Conservation (phyloP, 1,140 invertebrate species). For the Megathymus violae region DNA sequence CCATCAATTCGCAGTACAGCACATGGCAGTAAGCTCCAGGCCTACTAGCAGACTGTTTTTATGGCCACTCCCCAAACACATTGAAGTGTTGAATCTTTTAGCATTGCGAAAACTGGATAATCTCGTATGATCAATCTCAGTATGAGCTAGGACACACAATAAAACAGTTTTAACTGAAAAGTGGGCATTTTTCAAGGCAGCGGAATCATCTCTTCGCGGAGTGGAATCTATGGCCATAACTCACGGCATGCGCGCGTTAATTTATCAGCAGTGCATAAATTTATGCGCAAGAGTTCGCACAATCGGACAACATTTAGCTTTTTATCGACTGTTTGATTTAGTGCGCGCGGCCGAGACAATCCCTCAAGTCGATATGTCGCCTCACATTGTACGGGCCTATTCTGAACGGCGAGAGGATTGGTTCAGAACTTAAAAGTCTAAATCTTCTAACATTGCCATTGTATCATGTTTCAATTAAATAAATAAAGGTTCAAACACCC, state of each 20-base stretch:
- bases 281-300: slow-evolving; percentile 68
- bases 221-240: slow-evolving; percentile 50
- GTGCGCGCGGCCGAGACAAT: slow-evolving; percentile 60
- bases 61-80: no score
- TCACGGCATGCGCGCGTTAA: slow-evolving; percentile 63
- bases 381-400: slow-evolving; percentile 52
- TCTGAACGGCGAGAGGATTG: no score
- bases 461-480: no score
- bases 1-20: no score
- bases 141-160: neutral
- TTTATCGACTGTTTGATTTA: slow-evolving; percentile 82
- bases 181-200: slow-evolving; percentile 22
- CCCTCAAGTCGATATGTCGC: slow-evolving; percentile 72
- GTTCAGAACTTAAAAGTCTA: no score
- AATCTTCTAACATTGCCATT: no score
- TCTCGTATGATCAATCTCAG: neutral
- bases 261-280: slow-evolving; percentile 76
- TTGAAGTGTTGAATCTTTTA: no score
- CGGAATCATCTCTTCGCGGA: neutral
- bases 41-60: no score
- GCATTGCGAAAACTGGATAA: no score
- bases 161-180: slow-evolving; percentile 12
- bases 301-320: slow-evolving; percentile 81
- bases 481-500: no score
- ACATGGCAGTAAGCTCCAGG: no score